Evolutionary conservation across 2,797 vertebrate genomes (phyloP), one percentile per base, ranked within the genome.

Genomic region (Cyclopterus lumpus): DNA sequence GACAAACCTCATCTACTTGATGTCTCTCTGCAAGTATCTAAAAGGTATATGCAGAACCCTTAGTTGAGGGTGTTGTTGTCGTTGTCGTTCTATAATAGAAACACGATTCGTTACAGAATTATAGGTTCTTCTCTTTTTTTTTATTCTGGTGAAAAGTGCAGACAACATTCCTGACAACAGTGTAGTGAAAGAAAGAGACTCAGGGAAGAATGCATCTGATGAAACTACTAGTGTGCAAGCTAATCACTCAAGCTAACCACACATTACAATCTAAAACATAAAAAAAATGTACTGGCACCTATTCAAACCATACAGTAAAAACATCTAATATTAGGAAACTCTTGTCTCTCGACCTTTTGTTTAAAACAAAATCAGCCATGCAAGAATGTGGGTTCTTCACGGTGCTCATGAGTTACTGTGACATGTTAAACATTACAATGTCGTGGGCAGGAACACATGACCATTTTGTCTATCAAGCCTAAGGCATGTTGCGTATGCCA

Each of bases 1-100:
- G 69, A 75, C 61, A 22, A 57, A 77, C 42, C 46, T 83, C 66
- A 22, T 66, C 38, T 73, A 72, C 62, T 71, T 61, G n/a, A 15
- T 67, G 57, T 70, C 32, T 58, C 64, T 60, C 28, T 34, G 12
- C 42, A 71, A 64, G 20, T 69, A 42, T 67, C 10, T 32, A 14
- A 38, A 20, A 6, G 10, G 10, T 57, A 16, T n/a, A 55, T 38
- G 34, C 49, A 36, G 32, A 40, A 15, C 22, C 24, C 16, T 11
- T 30, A 32, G 22, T 38, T 51, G 4, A 60, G 20, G 1, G 49
- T 30, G 5, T 26, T 20, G 11, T 28, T 44, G 20, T 24, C 3
- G 49, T 53, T 53, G 11, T 5, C 18, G 38, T 75, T 40, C 28
- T 38, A 38, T 12, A 32, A 57, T 44, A 67, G 5, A 42, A 58